Evolutionary conservation across 2,113 vertebrate genomes (phyloP), one percentile per base, ranked within the genome.

Genomic region (Rhodinocichla rosea): DNA sequence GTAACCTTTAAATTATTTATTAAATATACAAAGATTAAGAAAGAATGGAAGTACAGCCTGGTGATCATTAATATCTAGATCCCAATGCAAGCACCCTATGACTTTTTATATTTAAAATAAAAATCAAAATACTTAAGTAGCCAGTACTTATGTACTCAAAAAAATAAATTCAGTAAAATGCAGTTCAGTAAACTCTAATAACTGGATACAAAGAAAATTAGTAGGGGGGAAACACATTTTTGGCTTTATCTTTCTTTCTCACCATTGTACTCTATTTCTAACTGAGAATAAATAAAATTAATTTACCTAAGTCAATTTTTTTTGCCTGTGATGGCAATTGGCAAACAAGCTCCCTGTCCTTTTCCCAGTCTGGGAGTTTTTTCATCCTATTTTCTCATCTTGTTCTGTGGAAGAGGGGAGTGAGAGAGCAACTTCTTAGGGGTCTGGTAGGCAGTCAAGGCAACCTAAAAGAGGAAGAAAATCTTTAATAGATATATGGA

Each of bases 201-300:
- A 50, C 30, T 56, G 8, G 16, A 39, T 50, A 52, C 8, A 33
- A 30, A 84, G 26, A 79, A 45, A 75, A 75, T 39, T 75, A 6
- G 20, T 39, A 3, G 6, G 2, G 6, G 8, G 4, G 21, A 60
- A 11, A 24, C 3, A 28, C 3, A 3, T 1, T 53, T 89, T 40
- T 69, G 6, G 4, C 6, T 64, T 78, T 59, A 2, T 63, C 20
- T 47, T 5, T 52, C 35, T 30, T 45, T 78, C 35, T 77, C 22
- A 71, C 14, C 13, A 22, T 37, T n/a, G 17, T 47, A 14, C 14
- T 67, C 10, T 69, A 27, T 56, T 45, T 93, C 37, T 53, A 68
- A 62, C 4, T 24, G 9, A 30, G 8, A 87, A 87, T 37, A 87
- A 65, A 56, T 70, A 28, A 59, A 69, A 59, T 39, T 35, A 17